Evolutionary conservation across 2,113 vertebrate species (phyloP).

Genomic region (Coturnix japonica): DNA sequence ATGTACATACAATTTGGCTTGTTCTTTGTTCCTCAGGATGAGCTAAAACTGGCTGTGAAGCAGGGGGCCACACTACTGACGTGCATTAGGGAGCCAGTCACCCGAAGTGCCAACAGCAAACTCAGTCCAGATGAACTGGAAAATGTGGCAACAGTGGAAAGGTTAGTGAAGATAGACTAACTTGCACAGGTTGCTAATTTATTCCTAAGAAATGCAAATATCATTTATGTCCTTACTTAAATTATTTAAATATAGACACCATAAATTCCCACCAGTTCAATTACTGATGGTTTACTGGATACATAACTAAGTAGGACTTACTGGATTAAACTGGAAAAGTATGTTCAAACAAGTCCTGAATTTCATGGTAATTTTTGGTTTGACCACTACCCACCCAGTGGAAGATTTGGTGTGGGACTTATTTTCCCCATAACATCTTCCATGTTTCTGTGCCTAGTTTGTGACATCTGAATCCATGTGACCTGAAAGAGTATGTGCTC

Average conservation of each 20-base stretch:
- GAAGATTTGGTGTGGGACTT: neutral
- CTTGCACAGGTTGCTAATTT: neutral
- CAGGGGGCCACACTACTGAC: slow-evolving; percentile 89
- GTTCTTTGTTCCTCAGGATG: slow-evolving; percentile 76
- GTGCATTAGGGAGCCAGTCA: slow-evolving; percentile 88
- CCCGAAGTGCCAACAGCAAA: slow-evolving; percentile 79
- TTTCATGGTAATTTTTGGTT: neutral
- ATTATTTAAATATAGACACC: neutral
- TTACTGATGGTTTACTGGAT: neutral
- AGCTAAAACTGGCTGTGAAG: slow-evolving; percentile 88
- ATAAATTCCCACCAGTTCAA: neutral
- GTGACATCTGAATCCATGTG: neutral
- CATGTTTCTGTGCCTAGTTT: neutral
- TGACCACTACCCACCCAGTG: neutral
- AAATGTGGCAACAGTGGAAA: slow-evolving; percentile 90
- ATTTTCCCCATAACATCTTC: neutral
- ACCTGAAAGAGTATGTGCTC: neutral
- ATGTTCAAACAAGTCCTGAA: neutral
- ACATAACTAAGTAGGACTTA: neutral
- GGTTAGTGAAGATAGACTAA: slow-evolving; percentile 75
- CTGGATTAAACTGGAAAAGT: neutral
- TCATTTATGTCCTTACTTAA: neutral
- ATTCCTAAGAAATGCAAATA: neutral
- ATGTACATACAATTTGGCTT: neutral
- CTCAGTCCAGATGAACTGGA: slow-evolving; percentile 89